Percentiles rank a stretch among this genome's conserved stretches.
These are phyloP conservation scores for Coreius guichenoti DNA, from an alignment of 2,797 vertebrate genomes.

Conservation along the genomic window DNA sequence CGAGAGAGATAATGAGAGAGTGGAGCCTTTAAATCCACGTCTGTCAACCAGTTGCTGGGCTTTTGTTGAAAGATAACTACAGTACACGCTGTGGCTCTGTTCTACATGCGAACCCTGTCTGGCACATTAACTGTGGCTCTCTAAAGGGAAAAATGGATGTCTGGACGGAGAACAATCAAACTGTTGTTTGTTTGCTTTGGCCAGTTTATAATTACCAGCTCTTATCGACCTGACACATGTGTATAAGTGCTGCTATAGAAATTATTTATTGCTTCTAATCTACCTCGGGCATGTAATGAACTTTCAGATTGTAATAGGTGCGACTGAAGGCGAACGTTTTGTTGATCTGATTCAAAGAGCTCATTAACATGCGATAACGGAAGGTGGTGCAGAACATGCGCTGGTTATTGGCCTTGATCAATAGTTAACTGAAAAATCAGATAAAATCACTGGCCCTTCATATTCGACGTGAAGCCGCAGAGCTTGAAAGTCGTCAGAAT, in stretches of 20 bases:
- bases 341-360: constrained; percentile 14
- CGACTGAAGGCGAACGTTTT: background rate
- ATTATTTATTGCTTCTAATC: constrained; percentile 44
- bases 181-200: constrained; percentile 45
- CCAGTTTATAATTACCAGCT: constrained; percentile 34
- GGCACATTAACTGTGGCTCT: background rate
- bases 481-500: constrained; percentile 21
- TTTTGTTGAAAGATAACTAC: constrained; percentile 29
- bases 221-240: constrained; percentile 43
- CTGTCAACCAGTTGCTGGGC: background rate
- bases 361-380: constrained; percentile 20
- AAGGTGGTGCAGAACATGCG: background rate
- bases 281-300: constrained; percentile 24
- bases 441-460: background rate
- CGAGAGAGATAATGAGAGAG: constrained; percentile 11
- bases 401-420: constrained; percentile 36
- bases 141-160: constrained; percentile 27
- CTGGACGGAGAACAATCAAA: constrained; percentile 46
- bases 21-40: constrained; percentile 14
- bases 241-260: constrained; percentile 31
- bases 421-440: constrained; percentile 11
- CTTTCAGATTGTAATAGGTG: constrained; percentile 22
- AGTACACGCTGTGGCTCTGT: background rate
- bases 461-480: background rate
- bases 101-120: background rate